Evolutionary conservation across 2,888 invertebrate species (phyloP), one percentile per base, ranked within the genome.

Genomic region (Auanema freiburgensis): DNA sequence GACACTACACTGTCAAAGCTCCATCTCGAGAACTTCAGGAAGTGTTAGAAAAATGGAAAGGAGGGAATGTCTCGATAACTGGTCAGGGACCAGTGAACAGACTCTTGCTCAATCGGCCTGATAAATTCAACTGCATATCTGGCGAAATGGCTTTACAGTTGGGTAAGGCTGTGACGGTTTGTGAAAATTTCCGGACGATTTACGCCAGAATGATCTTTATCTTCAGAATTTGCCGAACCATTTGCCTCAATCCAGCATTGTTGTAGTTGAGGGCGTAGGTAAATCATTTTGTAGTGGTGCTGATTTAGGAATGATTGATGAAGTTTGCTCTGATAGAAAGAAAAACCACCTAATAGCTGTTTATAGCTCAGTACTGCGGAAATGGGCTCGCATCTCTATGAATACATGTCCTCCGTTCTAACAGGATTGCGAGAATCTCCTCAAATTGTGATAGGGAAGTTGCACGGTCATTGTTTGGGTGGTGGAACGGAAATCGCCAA

Each of bases 401-500:
- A 63, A 42, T 70, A 65, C 58, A 72, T 72, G 72, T 66, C 72
- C 11, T 53, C 64, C 1, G 54, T 68, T 14, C 63, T 72, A 3
- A 10, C 51, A 2, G 14, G 52, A 14, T 46, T 72, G 21, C 60
- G 65, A 21, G 23, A 44, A 0, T 67, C 68, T 10, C 62, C 60
- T 1, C 63, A 66, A 1, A 55, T 72, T 23, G 59, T 68, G 18
- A 65, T 73, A 21, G 68, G 69, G 14, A 68, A 69, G 41, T 66
- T 73, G 14, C 68, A 67, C 46, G 73, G 73, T 0, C 66, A 71
- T 25, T 62, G 66, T n/a, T 64, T 74, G 4, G 73, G 73, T 4
- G 73, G 73, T 60, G 71, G 67, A 55, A 74, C 71, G 0, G 73
- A 74, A 57, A 69, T 74, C 11, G 69, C 67, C 54, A 66, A 67